A percentile compares a stretch with the other conserved stretches of the same genome.
These are phyloP conservation scores for Eupeodes luniger DNA, from an alignment of 2,888 invertebrate species.

Conservation along the genomic window DNA sequence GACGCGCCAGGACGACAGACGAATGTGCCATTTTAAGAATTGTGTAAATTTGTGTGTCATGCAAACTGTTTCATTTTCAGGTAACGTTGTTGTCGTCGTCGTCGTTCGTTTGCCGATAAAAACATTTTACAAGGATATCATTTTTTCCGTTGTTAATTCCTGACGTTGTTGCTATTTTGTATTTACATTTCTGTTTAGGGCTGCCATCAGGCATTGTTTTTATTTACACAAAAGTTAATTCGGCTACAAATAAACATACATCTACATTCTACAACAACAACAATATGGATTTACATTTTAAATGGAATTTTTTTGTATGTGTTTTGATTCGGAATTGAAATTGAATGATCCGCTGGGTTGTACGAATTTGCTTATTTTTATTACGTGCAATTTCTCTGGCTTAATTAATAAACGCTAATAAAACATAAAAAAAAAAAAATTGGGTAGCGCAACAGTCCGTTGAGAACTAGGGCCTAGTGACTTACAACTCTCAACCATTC, in stretches of 20 bases:
- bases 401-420: too few relatives aligned
- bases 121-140: constrained; percentile 22
- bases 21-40: constrained; percentile 32
- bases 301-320: not conserved
- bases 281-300: constrained; percentile 1
- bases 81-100: not conserved
- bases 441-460: too few relatives aligned
- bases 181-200: constrained; percentile 17
- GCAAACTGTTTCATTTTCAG: constrained; percentile 33
- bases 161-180: not conserved
- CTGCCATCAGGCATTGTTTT: constrained; percentile 27
- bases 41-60: constrained; percentile 28
- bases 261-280: not conserved
- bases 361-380: too few relatives aligned
- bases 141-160: not conserved
- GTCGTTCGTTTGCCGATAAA: constrained; percentile 26
- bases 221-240: constrained; percentile 20
- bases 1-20: not conserved
- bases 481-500: too few relatives aligned
- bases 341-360: not conserved
- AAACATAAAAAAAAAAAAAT: too few relatives aligned
- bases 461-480: too few relatives aligned
- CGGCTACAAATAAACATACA: not conserved
- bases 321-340: constrained; percentile 34
- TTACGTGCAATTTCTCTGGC: too few relatives aligned